Evolutionary conservation across 2,797 vertebrate genomes (phyloP), one percentile per base, ranked within the genome.

Genomic region (Carapus acus): DNA sequence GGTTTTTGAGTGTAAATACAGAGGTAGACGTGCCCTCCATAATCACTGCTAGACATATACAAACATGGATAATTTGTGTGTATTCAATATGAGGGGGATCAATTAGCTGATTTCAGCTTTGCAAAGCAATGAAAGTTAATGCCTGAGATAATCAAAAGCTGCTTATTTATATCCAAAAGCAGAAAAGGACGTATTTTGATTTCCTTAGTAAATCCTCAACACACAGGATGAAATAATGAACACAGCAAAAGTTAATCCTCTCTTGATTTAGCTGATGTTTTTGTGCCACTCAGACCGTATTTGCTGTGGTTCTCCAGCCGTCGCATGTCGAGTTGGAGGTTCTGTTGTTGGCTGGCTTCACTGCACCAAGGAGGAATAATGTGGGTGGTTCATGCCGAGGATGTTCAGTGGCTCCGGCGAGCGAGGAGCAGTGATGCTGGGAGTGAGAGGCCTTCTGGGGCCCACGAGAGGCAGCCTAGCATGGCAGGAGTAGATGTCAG

Each of bases 401-500:
- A 71, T 79, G 83, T 63, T 80, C 71, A 69, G 62, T 59, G 76
- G 71, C 69, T 81, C 60, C 64, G 22, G 69, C 15, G 21, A 62
- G 70, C 54, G 62, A 71, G 59, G 62, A 54, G 61, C 69, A 49
- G 33, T 29, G 53, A 58, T 67, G 71, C 65, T 54, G 12, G 58
- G 69, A 67, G 62, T 17, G 44, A 64, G 63, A 60, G 43, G 72
- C 74, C 80, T 82, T 80, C 67, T 69, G 81, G 79, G 80, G 76
- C 73, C 76, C 54, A 57, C 23, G 3, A 50, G 68, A 78, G 36
- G 80, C 82, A 85, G 73, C 80, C 74, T 78, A 63, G 79, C 80
- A 62, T 84, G 74, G 79, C 67, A 63, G 72, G 67, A 82, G 78
- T 83, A 62, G 78, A 83, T 85, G 79, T 85, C 81, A 79, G 71